A percentile compares a stretch with the other conserved stretches of the same genome.
These are phyloP conservation scores for Patella ulyssiponensis DNA, from an alignment of 2,888 invertebrate genomes.

Conservation along the genomic window DNA sequence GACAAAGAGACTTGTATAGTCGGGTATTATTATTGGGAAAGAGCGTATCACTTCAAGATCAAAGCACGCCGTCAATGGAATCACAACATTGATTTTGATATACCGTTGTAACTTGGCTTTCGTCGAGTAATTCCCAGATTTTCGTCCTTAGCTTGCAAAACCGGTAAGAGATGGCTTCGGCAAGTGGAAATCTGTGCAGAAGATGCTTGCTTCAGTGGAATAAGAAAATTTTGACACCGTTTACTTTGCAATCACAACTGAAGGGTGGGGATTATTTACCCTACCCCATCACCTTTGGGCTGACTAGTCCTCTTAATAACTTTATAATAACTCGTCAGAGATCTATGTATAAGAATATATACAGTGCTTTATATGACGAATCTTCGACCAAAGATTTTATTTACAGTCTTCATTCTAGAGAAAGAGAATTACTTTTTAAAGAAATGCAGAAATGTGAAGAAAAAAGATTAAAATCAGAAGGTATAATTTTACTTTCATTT, in stretches of 20 bases:
- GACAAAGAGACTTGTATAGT: no score
- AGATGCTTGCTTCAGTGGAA: not conserved
- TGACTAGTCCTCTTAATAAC: no score
- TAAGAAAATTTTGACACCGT: not conserved
- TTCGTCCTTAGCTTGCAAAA: no score
- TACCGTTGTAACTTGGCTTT: no score
- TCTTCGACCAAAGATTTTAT: slow-evolving; percentile 58
- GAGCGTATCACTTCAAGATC: no score
- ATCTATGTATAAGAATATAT: not conserved
- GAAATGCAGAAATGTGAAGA: slow-evolving; percentile 57
- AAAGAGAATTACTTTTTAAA: slow-evolving; percentile 52
- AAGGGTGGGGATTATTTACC: not conserved
- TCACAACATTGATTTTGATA: no score
- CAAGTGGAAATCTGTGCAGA: not conserved
- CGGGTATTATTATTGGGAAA: no score
- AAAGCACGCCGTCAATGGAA: no score
- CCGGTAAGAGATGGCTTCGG: not conserved
- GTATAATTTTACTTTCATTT: not conserved
- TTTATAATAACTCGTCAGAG: not conserved
- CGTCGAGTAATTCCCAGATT: no score
- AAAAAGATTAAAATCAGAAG: slow-evolving; percentile 27
- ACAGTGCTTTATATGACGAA: slow-evolving; percentile 26
- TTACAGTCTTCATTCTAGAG: slow-evolving; percentile 53
- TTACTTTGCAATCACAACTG: not conserved
- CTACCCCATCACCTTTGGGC: no score